Percentiles rank a stretch among this genome's conserved stretches.
phyloP scores from a whole-genome alignment of 2,888 invertebrate species.

The Endomychus coccineus region DNA sequence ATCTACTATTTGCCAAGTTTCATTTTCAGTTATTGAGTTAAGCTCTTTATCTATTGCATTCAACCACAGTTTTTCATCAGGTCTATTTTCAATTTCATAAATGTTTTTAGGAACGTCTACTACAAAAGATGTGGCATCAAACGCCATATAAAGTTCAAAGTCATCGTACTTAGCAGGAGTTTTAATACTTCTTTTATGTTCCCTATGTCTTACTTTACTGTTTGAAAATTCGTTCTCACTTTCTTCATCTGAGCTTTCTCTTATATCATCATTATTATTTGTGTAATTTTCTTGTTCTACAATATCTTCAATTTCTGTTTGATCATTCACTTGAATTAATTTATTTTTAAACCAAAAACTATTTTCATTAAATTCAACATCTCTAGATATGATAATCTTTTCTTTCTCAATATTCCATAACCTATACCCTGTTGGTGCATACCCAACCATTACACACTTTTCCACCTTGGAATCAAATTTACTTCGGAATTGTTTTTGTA shows the following conservation, averaged over 20 bases:
- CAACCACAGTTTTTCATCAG: constrained; percentile 12
- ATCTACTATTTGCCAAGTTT: constrained; percentile 10
- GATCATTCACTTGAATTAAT: constrained; percentile 5
- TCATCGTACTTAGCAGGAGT: constrained; percentile 11
- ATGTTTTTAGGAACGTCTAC: constrained; percentile 13
- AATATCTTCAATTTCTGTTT: constrained; percentile 2
- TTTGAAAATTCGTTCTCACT: constrained; percentile 6
- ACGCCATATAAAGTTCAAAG: constrained; percentile 16
- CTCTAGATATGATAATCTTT: constrained; percentile 16
- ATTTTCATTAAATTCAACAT: constrained; percentile 14
- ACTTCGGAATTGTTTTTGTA: constrained; percentile 15
- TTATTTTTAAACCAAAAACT: constrained; percentile 14
- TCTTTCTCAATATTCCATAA: constrained; percentile 16
- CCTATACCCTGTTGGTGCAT: constrained; percentile 17
- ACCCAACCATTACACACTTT: constrained; percentile 18
- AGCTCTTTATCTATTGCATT: constrained; percentile 14
- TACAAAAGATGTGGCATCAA: constrained; percentile 14
- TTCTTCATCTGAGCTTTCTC: constrained; percentile 2
- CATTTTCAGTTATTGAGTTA: constrained; percentile 14
- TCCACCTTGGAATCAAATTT: constrained; percentile 15
- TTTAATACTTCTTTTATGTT: constrained; percentile 9
- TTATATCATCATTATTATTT: constrained; percentile 3
- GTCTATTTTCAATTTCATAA: constrained; percentile 8
- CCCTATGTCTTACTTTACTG: constrained; percentile 3
- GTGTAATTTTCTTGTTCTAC: constrained; percentile 7